phyloP scores from a whole-genome alignment of 2,797 vertebrate genomes.

The Oreortyx pictus region DNA sequence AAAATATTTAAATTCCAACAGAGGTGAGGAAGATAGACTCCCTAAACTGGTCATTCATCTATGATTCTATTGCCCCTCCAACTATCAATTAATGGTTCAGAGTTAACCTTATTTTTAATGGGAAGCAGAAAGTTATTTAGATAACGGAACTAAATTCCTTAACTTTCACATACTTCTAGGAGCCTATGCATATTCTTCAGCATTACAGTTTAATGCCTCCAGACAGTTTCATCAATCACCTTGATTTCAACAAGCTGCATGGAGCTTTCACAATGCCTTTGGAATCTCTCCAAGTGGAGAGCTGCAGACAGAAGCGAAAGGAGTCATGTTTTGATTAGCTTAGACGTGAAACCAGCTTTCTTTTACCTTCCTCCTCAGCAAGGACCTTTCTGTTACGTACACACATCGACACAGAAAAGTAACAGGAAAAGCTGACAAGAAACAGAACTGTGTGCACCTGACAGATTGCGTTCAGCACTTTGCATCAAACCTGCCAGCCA shows the following conservation, averaged over 20 bases:
- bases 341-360: neutral
- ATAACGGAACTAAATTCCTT: neutral
- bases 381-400: fast-evolving
- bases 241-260: neutral
- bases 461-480: neutral
- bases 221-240: neutral
- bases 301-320: neutral
- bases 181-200: neutral
- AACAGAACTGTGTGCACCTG: neutral
- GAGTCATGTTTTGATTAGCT: neutral
- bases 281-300: neutral
- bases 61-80: neutral
- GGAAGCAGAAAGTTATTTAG: neutral
- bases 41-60: neutral
- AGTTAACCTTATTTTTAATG: neutral
- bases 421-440: neutral
- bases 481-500: neutral
- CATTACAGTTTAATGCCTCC: neutral
- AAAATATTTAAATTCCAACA: neutral
- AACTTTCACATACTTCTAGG: neutral
- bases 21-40: neutral
- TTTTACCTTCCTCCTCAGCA: neutral
- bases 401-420: neutral
- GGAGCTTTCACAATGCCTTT: neutral
- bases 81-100: fast-evolving